Evolutionary conservation across 2,797 vertebrate genomes (phyloP), one percentile per base, ranked within the genome.

Genomic region (Mallotus villosus): DNA sequence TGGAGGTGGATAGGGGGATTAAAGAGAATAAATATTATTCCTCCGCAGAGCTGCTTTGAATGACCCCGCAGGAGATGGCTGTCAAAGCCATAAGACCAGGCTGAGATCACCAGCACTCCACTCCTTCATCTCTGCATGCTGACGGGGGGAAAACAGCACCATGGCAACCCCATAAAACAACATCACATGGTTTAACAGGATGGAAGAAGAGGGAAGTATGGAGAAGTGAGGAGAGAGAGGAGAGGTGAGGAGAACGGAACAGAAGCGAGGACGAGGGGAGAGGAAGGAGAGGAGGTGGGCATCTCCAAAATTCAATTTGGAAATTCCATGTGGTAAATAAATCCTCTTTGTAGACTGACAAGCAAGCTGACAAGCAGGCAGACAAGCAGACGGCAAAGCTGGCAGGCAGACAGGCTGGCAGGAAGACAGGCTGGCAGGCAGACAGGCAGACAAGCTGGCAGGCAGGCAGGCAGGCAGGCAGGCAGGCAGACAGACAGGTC

Each of bases 21-120:
- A 85, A 85, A 84, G 66, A 75, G 78, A 80, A 82, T 82, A 88
- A 88, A 90, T 90, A 88, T 90, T 90, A 85, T 88, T 81, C 82
- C 84, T 86, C 74, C 51, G 75, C 77, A 67, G 70, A 81, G 72
- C 80, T 84, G 77, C 81, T 81, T 83, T 81, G 78, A 84, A 83
- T 87, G 79, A 72, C 71, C 25, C 22, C 61, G 21, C 63, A 82
- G 71, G 74, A 77, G 70, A 68, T 59, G 55, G 73, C 83, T 80
- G 49, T 53, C 75, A 75, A 79, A 82, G 66, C 57, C 74, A 73
- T 65, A 14, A 61, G 61, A 70, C 77, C 73, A 59, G 71, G 70
- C 74, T 77, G 87, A 85, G 85, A 89, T 93, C 90, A 90, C 87
- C 46, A 8, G 25, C 34, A 8, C 68, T 14, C 53, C 22, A 41